Conservation (phyloP, 2,797 vertebrate genomes). For the Simalia tracyae region DNA sequence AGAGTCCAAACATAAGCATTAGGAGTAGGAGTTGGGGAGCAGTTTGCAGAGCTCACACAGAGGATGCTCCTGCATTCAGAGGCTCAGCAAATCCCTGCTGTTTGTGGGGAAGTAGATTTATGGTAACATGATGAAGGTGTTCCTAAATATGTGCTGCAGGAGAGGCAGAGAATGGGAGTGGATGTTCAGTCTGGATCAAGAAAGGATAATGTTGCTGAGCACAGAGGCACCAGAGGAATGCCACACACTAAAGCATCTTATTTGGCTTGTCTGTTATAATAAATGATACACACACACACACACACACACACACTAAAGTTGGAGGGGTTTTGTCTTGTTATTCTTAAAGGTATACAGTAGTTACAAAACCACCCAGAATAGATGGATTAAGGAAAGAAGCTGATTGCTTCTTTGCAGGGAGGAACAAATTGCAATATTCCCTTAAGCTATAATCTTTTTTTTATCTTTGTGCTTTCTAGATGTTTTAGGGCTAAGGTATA, state of each 20-base stretch:
- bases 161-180: neutral
- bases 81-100: slow-evolving; percentile 7
- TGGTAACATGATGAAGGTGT: slow-evolving; percentile 21
- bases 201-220: slow-evolving; percentile 13
- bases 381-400: neutral
- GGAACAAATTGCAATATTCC: neutral
- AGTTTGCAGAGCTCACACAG: neutral
- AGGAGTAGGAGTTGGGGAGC: neutral
- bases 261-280: slow-evolving; percentile 1
- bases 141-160: slow-evolving; percentile 2
- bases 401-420: neutral
- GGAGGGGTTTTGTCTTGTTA: neutral
- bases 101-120: slow-evolving; percentile 27
- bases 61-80: slow-evolving; percentile 13
- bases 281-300: neutral
- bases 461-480: no score
- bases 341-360: neutral
- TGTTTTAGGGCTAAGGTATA: no score
- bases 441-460: neutral
- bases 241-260: neutral
- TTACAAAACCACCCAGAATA: neutral
- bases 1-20: slow-evolving; percentile 16
- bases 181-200: slow-evolving; percentile 9
- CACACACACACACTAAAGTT: neutral
- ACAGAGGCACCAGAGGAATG: slow-evolving; percentile 2